Percentiles rank a stretch among this genome's conserved stretches.
Conservation (phyloP, 2,888 invertebrate species). For the Colostygia pectinataria region DNA sequence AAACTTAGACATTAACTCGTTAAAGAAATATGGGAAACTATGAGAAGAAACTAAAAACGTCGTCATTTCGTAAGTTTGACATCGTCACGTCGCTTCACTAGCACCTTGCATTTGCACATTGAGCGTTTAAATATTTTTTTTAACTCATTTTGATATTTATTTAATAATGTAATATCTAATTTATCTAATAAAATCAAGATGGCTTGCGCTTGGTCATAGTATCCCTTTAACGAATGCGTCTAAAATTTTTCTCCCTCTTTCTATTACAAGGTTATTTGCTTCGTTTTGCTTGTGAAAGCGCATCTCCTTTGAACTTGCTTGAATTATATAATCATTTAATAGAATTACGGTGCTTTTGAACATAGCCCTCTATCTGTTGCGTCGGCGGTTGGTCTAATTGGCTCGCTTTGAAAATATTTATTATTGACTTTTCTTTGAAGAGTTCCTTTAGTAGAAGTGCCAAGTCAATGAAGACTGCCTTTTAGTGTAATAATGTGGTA, state of each 20-base stretch:
- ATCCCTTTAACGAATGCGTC: constrained; percentile 59
- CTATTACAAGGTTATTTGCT: constrained; percentile 70
- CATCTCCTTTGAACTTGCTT: constrained; percentile 78
- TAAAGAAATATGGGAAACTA: no score
- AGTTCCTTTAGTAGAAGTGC: constrained; percentile 38
- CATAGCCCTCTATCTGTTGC: constrained; percentile 64
- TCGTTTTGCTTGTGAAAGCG: constrained; percentile 75
- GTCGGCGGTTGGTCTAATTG: constrained; percentile 66
- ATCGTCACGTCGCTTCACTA: no score
- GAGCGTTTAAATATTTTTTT: no score
- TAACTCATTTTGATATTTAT: no score
- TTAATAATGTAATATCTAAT: no score
- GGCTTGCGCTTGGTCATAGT: no score
- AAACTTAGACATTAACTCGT: no score
- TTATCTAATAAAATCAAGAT: no score
- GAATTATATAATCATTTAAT: constrained; percentile 82
- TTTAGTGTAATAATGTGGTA: constrained; percentile 5
- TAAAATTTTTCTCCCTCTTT: constrained; percentile 59
- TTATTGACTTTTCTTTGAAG: constrained; percentile 51
- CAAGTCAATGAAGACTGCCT: constrained; percentile 23
- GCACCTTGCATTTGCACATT: no score
- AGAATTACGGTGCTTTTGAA: constrained; percentile 70
- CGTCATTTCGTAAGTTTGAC: no score
- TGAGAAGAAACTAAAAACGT: no score
- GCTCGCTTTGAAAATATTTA: constrained; percentile 66